Conservation (phyloP, 1,140 invertebrate species). For the Drosophila insularis region DNA sequence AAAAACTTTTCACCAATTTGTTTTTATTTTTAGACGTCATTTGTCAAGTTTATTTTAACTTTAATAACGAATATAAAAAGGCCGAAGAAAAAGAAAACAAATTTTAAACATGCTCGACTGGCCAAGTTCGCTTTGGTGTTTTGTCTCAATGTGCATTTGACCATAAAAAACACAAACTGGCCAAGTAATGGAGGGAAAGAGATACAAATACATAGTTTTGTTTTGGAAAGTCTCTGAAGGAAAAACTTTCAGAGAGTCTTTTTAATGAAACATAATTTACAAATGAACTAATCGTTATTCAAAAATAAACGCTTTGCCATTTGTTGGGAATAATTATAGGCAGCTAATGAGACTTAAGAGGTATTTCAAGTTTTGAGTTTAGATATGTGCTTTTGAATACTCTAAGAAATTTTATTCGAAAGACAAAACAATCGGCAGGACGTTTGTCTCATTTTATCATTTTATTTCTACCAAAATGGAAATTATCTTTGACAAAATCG, state of each 20-base stretch:
- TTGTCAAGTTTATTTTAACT: conserved; percentile 31
- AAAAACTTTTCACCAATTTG: conserved; percentile 2
- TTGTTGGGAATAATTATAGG: not conserved
- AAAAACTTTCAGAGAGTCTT: not conserved
- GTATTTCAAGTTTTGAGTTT: too few relatives aligned
- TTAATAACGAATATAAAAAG: not conserved
- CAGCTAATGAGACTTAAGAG: not conserved
- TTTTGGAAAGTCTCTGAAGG: conserved; percentile 24
- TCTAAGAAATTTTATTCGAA: too few relatives aligned
- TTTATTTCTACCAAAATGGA: too few relatives aligned
- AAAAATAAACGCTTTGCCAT: not conserved
- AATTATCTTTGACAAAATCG: too few relatives aligned
- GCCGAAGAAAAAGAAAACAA: conserved; percentile 21
- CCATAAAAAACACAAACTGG: not conserved
- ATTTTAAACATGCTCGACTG: conserved; percentile 25
- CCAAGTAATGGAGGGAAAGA: conserved; percentile 5
- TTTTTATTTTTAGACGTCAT: conserved; percentile 18
- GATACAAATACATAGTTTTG: not conserved
- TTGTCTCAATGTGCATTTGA: conserved; percentile 26
- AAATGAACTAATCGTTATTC: not conserved
- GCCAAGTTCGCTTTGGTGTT: conserved; percentile 16
- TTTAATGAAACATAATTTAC: not conserved
- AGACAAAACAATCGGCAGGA: too few relatives aligned
- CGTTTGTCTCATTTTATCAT: too few relatives aligned
- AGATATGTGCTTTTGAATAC: too few relatives aligned